Percentiles rank a stretch among this genome's conserved stretches.
phyloP scores from a whole-genome alignment of 2,797 vertebrate genomes.

The Intellagama lesueurii region DNA sequence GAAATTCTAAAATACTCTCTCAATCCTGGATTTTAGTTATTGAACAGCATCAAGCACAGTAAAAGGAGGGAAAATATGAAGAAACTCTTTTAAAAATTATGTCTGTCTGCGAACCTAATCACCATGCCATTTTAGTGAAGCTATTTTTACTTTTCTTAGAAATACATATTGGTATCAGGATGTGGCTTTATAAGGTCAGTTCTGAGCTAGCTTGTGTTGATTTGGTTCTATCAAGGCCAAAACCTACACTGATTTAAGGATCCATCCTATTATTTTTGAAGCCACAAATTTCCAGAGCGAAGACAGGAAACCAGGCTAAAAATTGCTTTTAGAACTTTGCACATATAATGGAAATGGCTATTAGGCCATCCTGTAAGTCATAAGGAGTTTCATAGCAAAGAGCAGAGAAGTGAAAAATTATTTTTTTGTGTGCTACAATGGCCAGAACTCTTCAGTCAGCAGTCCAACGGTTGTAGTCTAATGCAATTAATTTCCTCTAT shows the following conservation, averaged over 20 bases:
- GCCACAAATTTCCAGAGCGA: constrained; percentile 19
- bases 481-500: too few relatives aligned
- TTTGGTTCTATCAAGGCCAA: constrained; percentile 4
- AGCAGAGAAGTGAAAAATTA: too few relatives aligned
- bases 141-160: constrained; percentile 34
- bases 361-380: not conserved
- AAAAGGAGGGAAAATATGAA: constrained; percentile 25
- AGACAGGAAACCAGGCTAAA: constrained; percentile 11
- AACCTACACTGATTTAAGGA: constrained; percentile 28
- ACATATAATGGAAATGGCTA: constrained; percentile 10
- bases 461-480: too few relatives aligned
- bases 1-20: constrained; percentile 60
- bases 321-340: not conserved
- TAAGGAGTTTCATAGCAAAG: not conserved
- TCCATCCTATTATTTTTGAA: constrained; percentile 25
- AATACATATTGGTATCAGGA: constrained; percentile 38
- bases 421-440: too few relatives aligned
- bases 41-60: constrained; percentile 31
- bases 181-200: constrained; percentile 35
- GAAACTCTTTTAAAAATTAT: constrained; percentile 1
- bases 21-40: constrained; percentile 25
- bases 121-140: constrained; percentile 3
- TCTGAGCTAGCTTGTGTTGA: constrained; percentile 39
- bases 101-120: constrained; percentile 15
- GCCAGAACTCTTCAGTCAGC: too few relatives aligned